phyloP scores from a whole-genome alignment of 2,113 vertebrate species.

The Thryonomys swinderianus region DNA sequence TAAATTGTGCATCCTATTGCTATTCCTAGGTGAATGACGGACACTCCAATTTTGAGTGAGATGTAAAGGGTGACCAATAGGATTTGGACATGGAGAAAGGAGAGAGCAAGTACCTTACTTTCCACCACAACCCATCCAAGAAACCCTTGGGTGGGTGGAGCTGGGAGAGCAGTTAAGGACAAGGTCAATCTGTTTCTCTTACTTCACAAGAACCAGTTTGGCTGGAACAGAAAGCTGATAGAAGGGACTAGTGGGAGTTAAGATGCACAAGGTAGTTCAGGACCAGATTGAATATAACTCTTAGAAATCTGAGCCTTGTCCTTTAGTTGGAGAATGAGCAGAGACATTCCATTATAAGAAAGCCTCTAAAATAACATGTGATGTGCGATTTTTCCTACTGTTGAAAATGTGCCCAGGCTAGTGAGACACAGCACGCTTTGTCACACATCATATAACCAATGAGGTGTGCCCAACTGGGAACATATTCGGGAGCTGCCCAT shows the following conservation, averaged over 20 bases:
- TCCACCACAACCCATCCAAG: neutral
- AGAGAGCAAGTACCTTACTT: slow-evolving; percentile 44
- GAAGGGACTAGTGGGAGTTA: slow-evolving; percentile 29
- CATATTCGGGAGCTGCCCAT: neutral
- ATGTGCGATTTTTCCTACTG: neutral
- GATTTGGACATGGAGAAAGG: slow-evolving; percentile 37
- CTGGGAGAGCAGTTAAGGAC: slow-evolving; percentile 17
- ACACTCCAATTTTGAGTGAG: slow-evolving; percentile 10
- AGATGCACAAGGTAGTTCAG: slow-evolving; percentile 30
- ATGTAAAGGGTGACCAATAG: slow-evolving; percentile 47
- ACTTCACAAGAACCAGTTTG: slow-evolving; percentile 66
- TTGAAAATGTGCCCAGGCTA: slow-evolving; percentile 34
- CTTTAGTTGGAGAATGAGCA: neutral
- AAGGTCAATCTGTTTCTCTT: neutral
- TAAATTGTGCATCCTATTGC: neutral
- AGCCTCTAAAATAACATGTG: neutral
- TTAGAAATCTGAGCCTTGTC: slow-evolving; percentile 19
- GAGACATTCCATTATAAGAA: neutral
- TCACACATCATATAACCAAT: neutral
- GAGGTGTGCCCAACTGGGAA: slow-evolving; percentile 38
- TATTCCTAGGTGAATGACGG: neutral
- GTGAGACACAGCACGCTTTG: neutral
- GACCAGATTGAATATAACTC: slow-evolving; percentile 26
- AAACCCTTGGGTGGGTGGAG: neutral
- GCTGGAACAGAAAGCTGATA: slow-evolving; percentile 58